Evolutionary conservation across 1,140 invertebrate species (phyloP), one percentile per base, ranked within the genome.

Genomic region (Nomia melanderi): DNA sequence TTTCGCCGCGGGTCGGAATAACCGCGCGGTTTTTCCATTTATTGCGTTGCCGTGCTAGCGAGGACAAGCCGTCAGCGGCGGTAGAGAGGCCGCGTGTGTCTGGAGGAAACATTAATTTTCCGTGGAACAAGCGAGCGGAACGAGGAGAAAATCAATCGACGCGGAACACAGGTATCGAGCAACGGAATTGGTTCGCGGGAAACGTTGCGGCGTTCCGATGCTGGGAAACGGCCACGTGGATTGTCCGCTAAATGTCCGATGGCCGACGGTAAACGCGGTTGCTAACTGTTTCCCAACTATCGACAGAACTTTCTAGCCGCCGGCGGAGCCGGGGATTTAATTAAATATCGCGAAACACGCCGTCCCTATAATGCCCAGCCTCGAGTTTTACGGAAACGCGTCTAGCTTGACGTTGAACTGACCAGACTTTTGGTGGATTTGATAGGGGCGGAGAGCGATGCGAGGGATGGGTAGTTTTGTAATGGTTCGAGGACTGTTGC

Each of bases 241-340:
- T 83, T 79, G 82, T 66, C 82, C 85, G 64, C 78, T 82, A 86
- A 83, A 83, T 78, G 86, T 86, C 81, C 81, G 79, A 88, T 86
- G 84, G 79, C 54, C 82, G 73, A 67, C 29, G 80, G 76, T 79
- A 84, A 84, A 84, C 81, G 84, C 77, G 85, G 81, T 84, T 85
- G 70, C 77, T 50, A 85, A 87, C 87, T 87, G 87, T 88, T 87
- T 71, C 69, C 65, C 39, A 89, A 90, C 88, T 90, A 90, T 90
- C 88, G 88, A 87, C 82, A 85, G 85, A 86, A 89, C 84, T 88
- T 89, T 86, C 87, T 78, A 76, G 79, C 82, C 50, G 53, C 14
- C 27, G 41, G 33, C 62, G 76, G 1, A 7, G 8, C 47, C 82
- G 53, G 67, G 71, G 79, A 87, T 89, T 89, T 90, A 90, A 90